Conservation (phyloP, 2,888 invertebrate genomes). For the Metellina segmentata region DNA sequence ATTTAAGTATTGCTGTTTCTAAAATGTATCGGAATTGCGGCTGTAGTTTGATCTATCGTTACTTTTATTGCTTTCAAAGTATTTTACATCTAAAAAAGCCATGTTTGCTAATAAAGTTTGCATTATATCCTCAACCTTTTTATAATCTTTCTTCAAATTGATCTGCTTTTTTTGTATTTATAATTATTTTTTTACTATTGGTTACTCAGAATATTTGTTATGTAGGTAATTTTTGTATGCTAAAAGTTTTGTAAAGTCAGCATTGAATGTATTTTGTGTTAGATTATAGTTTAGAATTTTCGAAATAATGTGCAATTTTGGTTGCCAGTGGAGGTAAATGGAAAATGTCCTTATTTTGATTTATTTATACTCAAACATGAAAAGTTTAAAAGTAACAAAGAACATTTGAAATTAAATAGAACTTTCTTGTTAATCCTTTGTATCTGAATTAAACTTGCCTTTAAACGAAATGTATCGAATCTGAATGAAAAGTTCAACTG, state of each 20-base stretch:
- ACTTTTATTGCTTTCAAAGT: no score
- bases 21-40: neutral
- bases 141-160: no score
- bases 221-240: neutral
- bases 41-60: neutral
- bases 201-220: neutral
- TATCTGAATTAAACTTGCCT: no score
- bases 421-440: no score
- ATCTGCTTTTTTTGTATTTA: no score
- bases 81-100: neutral
- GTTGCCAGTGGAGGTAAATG: neutral
- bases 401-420: no score
- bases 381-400: neutral
- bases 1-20: neutral
- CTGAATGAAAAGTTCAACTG: no score
- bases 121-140: no score
- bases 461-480: no score
- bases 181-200: no score
- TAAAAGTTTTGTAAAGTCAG: neutral
- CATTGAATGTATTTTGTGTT: neutral
- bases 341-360: neutral
- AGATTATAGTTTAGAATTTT: neutral
- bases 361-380: neutral
- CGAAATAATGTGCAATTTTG: neutral
- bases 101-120: no score